Conservation (phyloP, 2,888 invertebrate genomes). For the Drosophila maculinotata region DNA sequence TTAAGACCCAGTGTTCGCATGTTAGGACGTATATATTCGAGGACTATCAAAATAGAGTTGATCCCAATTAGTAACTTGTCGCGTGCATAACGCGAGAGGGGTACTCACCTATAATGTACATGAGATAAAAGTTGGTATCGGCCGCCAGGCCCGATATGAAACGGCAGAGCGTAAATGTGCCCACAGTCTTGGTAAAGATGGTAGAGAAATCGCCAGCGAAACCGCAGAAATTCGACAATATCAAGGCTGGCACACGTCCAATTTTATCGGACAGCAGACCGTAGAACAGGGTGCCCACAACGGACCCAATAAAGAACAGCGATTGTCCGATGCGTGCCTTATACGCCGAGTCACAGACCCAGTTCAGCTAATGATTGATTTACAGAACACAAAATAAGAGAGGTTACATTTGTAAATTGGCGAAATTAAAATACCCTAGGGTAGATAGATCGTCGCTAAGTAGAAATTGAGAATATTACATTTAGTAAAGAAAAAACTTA, state of each 20-base stretch:
- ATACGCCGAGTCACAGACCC: conserved; percentile 88
- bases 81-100: no score
- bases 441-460: no score
- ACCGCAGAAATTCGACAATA: conserved; percentile 86
- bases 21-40: conserved; percentile 87
- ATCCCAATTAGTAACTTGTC: conserved; percentile 4
- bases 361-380: conserved; percentile 84
- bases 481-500: no score
- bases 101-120: conserved; percentile 87
- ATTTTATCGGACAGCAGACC: conserved; percentile 87
- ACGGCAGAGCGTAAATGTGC: conserved; percentile 86
- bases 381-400: not conserved
- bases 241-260: conserved; percentile 87
- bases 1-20: conserved; percentile 87
- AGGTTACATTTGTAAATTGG: not conserved
- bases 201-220: conserved; percentile 87
- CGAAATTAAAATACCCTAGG: not conserved
- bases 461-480: no score
- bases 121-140: conserved; percentile 87
- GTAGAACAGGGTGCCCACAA: conserved; percentile 87
- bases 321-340: conserved; percentile 87
- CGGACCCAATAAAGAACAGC: conserved; percentile 88
- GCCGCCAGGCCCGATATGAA: conserved; percentile 88
- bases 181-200: conserved; percentile 85
- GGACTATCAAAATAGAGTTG: conserved; percentile 83